phyloP scores from a whole-genome alignment of 2,113 vertebrate species.

The Felis chaus region DNA sequence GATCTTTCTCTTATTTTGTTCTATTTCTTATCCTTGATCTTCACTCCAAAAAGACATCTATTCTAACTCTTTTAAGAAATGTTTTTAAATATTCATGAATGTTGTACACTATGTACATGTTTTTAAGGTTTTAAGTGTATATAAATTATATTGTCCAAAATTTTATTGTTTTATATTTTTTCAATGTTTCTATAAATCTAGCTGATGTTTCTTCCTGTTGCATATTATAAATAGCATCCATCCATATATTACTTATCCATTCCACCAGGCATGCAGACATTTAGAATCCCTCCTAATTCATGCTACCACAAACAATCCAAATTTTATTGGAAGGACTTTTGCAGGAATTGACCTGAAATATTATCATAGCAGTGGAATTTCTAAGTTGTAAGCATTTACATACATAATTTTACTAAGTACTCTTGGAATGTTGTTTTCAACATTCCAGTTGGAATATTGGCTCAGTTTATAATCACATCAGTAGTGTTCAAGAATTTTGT shows the following conservation, averaged over 20 bases:
- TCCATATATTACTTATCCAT: background rate
- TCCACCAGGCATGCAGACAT: background rate
- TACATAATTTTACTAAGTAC: background rate
- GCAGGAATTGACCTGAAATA: background rate
- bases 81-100: background rate
- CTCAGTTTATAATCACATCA: background rate
- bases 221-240: background rate
- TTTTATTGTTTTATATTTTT: background rate
- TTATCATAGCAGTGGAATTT: background rate
- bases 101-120: background rate
- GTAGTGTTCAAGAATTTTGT: background rate
- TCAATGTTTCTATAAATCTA: background rate
- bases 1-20: background rate
- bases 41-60: background rate
- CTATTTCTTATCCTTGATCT: background rate
- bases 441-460: too few species aligned
- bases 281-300: background rate
- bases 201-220: background rate
- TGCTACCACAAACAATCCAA: background rate
- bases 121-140: background rate
- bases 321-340: background rate
- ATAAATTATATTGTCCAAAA: background rate
- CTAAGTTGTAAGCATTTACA: background rate
- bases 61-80: background rate
- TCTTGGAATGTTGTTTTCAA: background rate